Conservation (phyloP, 2,113 vertebrate species). For the Rhizomys pruinosus region DNA sequence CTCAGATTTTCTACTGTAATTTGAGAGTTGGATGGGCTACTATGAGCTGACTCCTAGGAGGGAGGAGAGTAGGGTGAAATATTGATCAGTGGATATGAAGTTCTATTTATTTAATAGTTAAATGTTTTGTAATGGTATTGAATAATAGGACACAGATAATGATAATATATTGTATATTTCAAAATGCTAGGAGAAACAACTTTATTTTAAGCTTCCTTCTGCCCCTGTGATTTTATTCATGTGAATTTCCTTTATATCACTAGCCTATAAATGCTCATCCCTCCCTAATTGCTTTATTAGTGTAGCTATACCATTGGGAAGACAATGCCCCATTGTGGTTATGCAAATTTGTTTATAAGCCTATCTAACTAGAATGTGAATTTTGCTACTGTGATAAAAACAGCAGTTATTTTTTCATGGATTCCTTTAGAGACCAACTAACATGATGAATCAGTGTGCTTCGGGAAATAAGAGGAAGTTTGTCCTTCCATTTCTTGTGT, state of each 20-base stretch:
- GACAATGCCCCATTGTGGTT: not conserved
- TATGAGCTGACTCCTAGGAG: not conserved
- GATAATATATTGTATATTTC: not conserved
- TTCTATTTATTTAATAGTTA: not conserved
- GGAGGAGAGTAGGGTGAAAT: not conserved
- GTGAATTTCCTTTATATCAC: not conserved
- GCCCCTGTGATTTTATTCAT: not conserved
- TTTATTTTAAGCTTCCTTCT: not conserved
- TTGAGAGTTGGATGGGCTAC: not conserved
- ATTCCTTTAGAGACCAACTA: not conserved
- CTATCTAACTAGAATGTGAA: conserved; percentile 63
- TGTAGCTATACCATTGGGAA: conserved; percentile 7
- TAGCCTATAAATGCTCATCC: not conserved
- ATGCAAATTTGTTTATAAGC: conserved; percentile 48
- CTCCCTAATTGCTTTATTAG: conserved; percentile 39
- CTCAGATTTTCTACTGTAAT: not conserved
- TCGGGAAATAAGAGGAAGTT: conserved; percentile 2
- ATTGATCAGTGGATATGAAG: not conserved
- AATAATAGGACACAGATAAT: not conserved
- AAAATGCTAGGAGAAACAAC: not conserved
- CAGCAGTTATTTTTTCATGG: not conserved
- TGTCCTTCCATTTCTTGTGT: conserved; percentile 18
- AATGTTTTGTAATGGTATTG: not conserved
- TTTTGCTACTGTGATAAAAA: conserved; percentile 48
- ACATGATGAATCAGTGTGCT: not conserved